These are phyloP conservation scores for Pungitius pungitius DNA, from an alignment of 2,113 vertebrate species.

Conservation along the genomic window DNA sequence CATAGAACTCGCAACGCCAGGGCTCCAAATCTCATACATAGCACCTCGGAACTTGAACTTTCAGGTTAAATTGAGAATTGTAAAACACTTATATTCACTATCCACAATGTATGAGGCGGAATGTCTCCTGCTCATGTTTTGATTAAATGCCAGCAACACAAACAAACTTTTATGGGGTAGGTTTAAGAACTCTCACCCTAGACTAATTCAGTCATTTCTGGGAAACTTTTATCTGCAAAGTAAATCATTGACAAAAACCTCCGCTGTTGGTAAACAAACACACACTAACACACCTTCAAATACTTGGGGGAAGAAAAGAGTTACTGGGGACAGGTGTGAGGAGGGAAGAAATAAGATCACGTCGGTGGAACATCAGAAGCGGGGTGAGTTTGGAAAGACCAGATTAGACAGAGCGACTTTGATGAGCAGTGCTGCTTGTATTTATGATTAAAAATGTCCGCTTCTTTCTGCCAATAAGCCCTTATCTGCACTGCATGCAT, in stretches of 20 bases:
- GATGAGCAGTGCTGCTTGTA: slow-evolving; percentile 73
- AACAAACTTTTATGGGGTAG: slow-evolving; percentile 5
- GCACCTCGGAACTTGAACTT: not conserved
- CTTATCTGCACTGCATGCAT: slow-evolving; percentile 80
- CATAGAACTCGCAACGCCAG: not conserved
- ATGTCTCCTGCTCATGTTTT: slow-evolving; percentile 13
- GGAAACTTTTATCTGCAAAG: slow-evolving; percentile 12
- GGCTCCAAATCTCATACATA: not conserved
- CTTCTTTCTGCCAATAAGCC: slow-evolving; percentile 73
- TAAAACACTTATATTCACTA: slow-evolving; percentile 8
- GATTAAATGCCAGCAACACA: slow-evolving; percentile 40
- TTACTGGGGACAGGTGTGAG: slow-evolving; percentile 1
- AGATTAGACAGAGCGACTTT: slow-evolving; percentile 78
- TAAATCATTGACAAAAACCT: slow-evolving; percentile 22
- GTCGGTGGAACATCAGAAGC: slow-evolving; percentile 50
- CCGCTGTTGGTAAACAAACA: not conserved
- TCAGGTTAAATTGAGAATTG: slow-evolving; percentile 10
- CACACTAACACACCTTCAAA: slow-evolving; percentile 5
- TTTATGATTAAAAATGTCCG: slow-evolving; percentile 79
- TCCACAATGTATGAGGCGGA: not conserved
- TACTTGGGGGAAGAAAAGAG: slow-evolving; percentile 10
- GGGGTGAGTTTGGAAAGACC: slow-evolving; percentile 64
- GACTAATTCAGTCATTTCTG: slow-evolving; percentile 38
- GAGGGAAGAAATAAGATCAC: slow-evolving; percentile 44
- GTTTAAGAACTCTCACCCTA: slow-evolving; percentile 17